phyloP scores from a whole-genome alignment of 2,888 invertebrate genomes.

The Acanthococcus lagerstroemiae region DNA sequence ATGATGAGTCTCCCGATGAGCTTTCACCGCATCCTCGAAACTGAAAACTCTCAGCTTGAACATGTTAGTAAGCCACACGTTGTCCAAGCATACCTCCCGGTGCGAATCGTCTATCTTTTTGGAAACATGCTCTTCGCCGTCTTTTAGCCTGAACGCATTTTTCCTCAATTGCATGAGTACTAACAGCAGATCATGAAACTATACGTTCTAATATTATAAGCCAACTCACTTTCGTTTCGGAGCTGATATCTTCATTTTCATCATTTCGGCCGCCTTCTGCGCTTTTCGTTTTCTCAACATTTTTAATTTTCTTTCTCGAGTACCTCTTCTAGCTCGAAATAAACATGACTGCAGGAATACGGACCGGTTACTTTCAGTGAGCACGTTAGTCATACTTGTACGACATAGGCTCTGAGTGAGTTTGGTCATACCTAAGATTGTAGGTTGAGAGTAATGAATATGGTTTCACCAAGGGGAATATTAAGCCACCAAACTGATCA shows the following conservation, averaged over 20 bases:
- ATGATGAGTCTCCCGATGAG: conserved; percentile 70
- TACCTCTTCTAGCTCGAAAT: conserved; percentile 61
- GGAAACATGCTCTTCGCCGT: background rate
- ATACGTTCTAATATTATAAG: background rate
- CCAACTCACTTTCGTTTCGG: background rate
- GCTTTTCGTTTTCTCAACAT: conserved; percentile 51
- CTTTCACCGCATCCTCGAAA: conserved; percentile 63
- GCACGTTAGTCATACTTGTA: background rate
- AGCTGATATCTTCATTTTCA: background rate
- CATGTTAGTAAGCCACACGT: conserved; percentile 52
- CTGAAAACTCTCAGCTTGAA: conserved; percentile 54
- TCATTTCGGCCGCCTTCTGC: background rate
- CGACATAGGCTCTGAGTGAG: background rate
- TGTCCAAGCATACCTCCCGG: conserved; percentile 47
- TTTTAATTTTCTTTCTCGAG: conserved; percentile 56
- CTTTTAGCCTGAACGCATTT: background rate
- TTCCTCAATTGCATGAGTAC: too few relatives aligned
- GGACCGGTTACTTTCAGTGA: background rate
- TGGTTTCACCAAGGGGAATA: background rate
- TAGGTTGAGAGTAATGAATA: too few relatives aligned
- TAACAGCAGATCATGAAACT: too few relatives aligned
- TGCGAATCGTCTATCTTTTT: background rate
- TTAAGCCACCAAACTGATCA: background rate
- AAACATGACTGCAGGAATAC: conserved; percentile 21
- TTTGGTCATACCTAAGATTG: conserved; percentile 1